Evolutionary conservation across 2,888 invertebrate genomes (phyloP).

Genomic region (Eupithecia insigniata): DNA sequence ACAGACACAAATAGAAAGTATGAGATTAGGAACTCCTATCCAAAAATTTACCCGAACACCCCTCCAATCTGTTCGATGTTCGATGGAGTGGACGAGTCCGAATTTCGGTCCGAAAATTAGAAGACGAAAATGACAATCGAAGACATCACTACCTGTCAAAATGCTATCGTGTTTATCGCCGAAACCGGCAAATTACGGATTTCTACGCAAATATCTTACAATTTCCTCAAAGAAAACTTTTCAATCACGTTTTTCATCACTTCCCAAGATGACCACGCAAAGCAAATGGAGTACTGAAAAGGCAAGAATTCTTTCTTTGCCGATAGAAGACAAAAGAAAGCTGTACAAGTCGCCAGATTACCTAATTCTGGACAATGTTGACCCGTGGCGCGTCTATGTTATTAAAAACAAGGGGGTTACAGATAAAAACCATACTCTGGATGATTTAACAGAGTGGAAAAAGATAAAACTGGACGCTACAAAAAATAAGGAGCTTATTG

Average conservation of each 20-base stretch:
- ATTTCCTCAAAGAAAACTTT: slow-evolving; percentile 5
- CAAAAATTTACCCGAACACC: too few species aligned
- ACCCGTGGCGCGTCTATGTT: slow-evolving; percentile 84
- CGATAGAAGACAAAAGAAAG: slow-evolving; percentile 81
- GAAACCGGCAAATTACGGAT: slow-evolving; percentile 21
- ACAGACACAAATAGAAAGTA: too few species aligned
- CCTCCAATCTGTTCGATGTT: too few species aligned
- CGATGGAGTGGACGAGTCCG: neutral
- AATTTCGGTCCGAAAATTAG: neutral
- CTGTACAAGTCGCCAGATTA: slow-evolving; percentile 73
- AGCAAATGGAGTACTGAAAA: slow-evolving; percentile 79
- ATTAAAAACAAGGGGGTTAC: slow-evolving; percentile 64
- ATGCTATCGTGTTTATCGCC: neutral
- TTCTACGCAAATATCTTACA: slow-evolving; percentile 43
- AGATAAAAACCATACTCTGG: slow-evolving; percentile 65
- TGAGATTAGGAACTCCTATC: too few species aligned
- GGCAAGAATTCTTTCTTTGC: slow-evolving; percentile 79
- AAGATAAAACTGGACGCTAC: slow-evolving; percentile 62
- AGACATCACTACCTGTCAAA: slow-evolving; percentile 6
- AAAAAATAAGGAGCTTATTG: slow-evolving; percentile 74
- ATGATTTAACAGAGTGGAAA: slow-evolving; percentile 66
- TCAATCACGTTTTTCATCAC: slow-evolving; percentile 48
- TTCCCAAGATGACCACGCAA: slow-evolving; percentile 69
- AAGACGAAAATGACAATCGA: neutral
- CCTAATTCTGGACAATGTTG: slow-evolving; percentile 73